Conservation (phyloP, 2,888 invertebrate genomes). For the Aethes cnicana region DNA sequence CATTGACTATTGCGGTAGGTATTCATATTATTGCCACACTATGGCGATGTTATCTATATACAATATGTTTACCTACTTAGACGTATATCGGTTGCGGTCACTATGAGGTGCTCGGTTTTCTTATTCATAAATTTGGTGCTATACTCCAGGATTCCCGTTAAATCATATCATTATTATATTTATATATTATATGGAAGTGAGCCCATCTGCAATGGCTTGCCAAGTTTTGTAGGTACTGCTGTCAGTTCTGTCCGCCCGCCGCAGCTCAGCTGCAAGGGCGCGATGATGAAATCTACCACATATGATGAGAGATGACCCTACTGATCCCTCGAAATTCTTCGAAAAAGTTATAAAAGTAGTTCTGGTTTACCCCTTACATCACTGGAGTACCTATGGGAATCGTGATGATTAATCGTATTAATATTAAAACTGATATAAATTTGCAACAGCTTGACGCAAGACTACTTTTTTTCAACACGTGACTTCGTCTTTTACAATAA, state of each 20-base stretch:
- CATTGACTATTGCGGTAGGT: no score
- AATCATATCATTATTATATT: no score
- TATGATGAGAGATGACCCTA: neutral
- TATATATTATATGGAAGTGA: neutral
- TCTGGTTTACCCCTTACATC: no score
- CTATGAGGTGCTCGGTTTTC: neutral
- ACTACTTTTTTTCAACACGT: no score
- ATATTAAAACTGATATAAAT: constrained; percentile 18
- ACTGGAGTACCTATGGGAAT: constrained; percentile 15
- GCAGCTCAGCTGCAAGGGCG: constrained; percentile 1
- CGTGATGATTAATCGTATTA: neutral
- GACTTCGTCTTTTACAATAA: no score
- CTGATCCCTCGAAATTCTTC: neutral
- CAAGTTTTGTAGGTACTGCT: constrained; percentile 17
- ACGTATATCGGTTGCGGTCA: neutral
- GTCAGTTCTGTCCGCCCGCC: constrained; percentile 14
- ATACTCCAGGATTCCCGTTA: no score
- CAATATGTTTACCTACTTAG: neutral
- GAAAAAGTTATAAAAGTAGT: no score
- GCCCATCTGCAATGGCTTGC: constrained; percentile 11
- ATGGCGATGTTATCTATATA: no score
- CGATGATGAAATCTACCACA: constrained; percentile 14
- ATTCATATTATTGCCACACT: no score
- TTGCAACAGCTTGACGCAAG: constrained; percentile 19
- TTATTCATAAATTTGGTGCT: neutral